Percentiles rank a stretch among this genome's conserved stretches.
Conservation (phyloP, 1,140 invertebrate genomes). For the Brachionus sp. region DNA sequence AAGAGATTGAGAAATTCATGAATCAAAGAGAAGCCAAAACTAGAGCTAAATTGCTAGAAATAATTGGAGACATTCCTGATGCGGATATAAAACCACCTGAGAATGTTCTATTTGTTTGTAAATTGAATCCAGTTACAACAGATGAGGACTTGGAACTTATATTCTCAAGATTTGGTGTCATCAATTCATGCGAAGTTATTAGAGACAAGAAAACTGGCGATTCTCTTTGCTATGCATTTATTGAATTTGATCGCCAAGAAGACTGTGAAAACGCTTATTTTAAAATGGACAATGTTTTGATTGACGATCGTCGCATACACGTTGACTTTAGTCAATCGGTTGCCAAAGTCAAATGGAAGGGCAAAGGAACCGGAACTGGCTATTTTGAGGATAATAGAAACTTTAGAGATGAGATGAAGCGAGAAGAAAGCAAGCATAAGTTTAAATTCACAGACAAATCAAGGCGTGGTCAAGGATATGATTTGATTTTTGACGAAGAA, state of each 20-base stretch:
- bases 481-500: slow-evolving; percentile 31
- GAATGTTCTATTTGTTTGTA: slow-evolving; percentile 98
- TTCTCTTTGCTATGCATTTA: slow-evolving; percentile 97
- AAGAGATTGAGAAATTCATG: slow-evolving; percentile 81
- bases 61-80: slow-evolving; percentile 62
- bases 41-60: slow-evolving; percentile 92
- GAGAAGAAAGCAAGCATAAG: not conserved
- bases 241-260: slow-evolving; percentile 85
- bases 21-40: slow-evolving; percentile 89
- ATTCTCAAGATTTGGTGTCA: slow-evolving; percentile 91
- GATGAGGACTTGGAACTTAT: slow-evolving; percentile 97
- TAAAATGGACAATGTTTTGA: slow-evolving; percentile 99
- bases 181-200: slow-evolving; percentile 90
- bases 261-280: slow-evolving; percentile 97
- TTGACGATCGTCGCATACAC: slow-evolving; percentile 96
- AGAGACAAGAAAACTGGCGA: slow-evolving; percentile 85
- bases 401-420: not conserved
- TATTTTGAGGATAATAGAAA: slow-evolving; percentile 29
- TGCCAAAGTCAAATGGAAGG: slow-evolving; percentile 65
- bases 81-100: slow-evolving; percentile 95
- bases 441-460: slow-evolving; percentile 25
- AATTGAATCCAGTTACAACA: slow-evolving; percentile 97
- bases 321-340: slow-evolving; percentile 99
- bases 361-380: slow-evolving; percentile 39
- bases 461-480: not conserved